Conservation (phyloP, 2,113 vertebrate species). For the Cinclus mexicanus region DNA sequence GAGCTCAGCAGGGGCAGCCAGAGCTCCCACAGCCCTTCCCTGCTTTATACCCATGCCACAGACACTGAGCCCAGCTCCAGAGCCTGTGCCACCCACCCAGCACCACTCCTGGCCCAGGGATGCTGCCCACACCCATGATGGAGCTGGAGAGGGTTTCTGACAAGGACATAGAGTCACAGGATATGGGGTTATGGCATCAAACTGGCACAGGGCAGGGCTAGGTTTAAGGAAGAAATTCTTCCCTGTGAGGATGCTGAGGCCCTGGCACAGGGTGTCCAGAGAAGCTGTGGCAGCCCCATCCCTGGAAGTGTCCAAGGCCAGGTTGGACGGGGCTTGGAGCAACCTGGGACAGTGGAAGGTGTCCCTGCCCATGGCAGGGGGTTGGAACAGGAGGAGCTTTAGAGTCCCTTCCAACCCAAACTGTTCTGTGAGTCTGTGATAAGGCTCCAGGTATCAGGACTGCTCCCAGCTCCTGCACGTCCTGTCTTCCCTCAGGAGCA, state of each 20-base stretch:
- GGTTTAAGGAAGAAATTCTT: not conserved
- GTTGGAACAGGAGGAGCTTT: not conserved
- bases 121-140: not conserved
- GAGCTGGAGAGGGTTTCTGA: not conserved
- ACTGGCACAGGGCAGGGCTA: not conserved
- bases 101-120: not conserved
- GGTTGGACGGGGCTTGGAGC: accelerated
- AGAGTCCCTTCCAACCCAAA: not conserved
- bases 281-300: not conserved
- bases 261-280: not conserved
- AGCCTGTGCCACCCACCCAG: not conserved
- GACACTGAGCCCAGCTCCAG: not conserved
- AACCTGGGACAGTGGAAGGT: accelerated
- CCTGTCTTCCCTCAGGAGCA: not conserved
- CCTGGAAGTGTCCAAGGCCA: not conserved
- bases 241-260: not conserved
- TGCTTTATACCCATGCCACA: not conserved
- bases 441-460: not conserved
- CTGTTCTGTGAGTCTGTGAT: not conserved
- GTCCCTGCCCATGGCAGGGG: not conserved
- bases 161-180: not conserved
- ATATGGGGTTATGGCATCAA: not conserved
- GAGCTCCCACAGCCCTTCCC: not conserved
- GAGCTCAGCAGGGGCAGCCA: not conserved
- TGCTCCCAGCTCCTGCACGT: not conserved